phyloP scores from a whole-genome alignment of 2,888 invertebrate species.

The Unio pictorum region DNA sequence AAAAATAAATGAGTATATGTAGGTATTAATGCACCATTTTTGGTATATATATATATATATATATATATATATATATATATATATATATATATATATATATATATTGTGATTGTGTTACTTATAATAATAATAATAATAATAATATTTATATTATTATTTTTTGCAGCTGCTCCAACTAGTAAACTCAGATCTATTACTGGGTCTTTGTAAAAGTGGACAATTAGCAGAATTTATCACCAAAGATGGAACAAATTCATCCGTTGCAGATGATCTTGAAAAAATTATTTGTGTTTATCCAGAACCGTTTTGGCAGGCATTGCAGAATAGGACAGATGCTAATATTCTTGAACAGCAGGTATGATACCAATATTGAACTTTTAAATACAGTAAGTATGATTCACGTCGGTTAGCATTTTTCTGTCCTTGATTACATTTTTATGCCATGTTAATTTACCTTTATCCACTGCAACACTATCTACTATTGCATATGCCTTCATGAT shows the following conservation, averaged over 20 bases:
- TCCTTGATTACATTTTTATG: no score
- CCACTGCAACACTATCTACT: no score
- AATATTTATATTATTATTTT: not conserved
- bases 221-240: slow-evolving; percentile 28
- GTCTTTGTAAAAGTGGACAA: slow-evolving; percentile 20
- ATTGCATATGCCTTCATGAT: no score
- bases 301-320: slow-evolving; percentile 13
- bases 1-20: no score
- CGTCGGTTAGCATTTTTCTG: not conserved
- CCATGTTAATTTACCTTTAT: no score
- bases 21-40: no score
- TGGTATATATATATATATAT: no score
- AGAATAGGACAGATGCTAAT: slow-evolving; percentile 18
- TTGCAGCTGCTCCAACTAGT: slow-evolving; percentile 23
- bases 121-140: not conserved
- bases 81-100: no score
- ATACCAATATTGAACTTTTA: not conserved
- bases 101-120: no score
- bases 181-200: slow-evolving; percentile 17
- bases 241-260: slow-evolving; percentile 2
- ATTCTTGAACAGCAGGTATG: slow-evolving; percentile 27
- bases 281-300: slow-evolving; percentile 35
- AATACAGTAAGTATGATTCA: not conserved
- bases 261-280: slow-evolving; percentile 21
- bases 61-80: no score